Percentiles rank a stretch among this genome's conserved stretches.
Evolutionary conservation across 1,140 invertebrate genomes (phyloP).

Genomic region (Telenomus remus): DNA sequence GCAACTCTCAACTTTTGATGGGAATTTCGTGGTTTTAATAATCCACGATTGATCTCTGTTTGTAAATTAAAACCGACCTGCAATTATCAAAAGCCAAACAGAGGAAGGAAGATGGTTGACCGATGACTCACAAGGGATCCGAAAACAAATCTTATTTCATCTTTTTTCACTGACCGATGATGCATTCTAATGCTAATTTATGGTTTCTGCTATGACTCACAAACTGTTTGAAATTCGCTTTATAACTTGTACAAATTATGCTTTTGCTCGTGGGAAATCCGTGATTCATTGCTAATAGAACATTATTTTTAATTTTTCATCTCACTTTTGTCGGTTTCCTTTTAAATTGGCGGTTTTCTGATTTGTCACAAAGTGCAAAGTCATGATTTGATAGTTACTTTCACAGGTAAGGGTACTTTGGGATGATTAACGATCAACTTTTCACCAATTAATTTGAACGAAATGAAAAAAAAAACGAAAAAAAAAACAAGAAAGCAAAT

Average conservation of each 20-base stretch:
- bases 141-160: too few species aligned
- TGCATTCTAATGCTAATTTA: conserved; percentile 19
- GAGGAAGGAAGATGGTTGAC: neutral
- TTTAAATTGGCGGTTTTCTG: too few species aligned
- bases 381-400: too few species aligned
- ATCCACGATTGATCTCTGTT: conserved; percentile 2
- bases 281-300: conserved; percentile 25
- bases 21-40: conserved; percentile 27
- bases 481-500: neutral
- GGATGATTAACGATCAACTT: neutral
- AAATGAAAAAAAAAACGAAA: neutral
- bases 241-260: conserved; percentile 26
- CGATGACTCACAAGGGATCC: neutral
- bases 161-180: conserved; percentile 17
- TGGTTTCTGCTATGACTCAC: conserved; percentile 10
- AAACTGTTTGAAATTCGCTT: conserved; percentile 31
- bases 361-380: too few species aligned
- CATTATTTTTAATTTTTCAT: neutral
- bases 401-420: too few species aligned
- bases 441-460: neutral
- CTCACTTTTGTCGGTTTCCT: too few species aligned
- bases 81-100: too few species aligned
- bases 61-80: too few species aligned
- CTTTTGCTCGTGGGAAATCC: conserved; percentile 14
- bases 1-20: conserved; percentile 9